Conservation (phyloP, 2,888 invertebrate species). For the Pseudeuparius sepicola region DNA sequence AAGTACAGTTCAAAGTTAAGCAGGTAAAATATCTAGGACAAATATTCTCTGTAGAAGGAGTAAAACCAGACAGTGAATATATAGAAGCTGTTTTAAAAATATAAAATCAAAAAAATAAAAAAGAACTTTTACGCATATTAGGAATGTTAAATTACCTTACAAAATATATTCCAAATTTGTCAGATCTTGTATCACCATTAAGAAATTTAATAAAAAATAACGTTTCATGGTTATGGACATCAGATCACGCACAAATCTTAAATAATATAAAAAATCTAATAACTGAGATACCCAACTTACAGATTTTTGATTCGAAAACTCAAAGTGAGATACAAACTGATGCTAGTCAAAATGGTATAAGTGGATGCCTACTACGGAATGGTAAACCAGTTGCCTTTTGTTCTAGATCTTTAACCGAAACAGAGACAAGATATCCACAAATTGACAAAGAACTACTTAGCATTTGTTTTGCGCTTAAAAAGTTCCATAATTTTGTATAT, state of each 20-base stretch:
- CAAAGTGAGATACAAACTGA: constrained; percentile 21
- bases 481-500: constrained; percentile 31
- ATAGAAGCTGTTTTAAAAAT: constrained; percentile 19
- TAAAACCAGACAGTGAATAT: constrained; percentile 20
- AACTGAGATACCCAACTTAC: constrained; percentile 17
- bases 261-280: constrained; percentile 23
- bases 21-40: constrained; percentile 26
- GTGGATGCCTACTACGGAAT: constrained; percentile 21
- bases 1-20: constrained; percentile 21
- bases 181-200: constrained; percentile 18
- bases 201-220: constrained; percentile 24
- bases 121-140: constrained; percentile 25
- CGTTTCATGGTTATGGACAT: constrained; percentile 20
- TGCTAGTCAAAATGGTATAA: constrained; percentile 21
- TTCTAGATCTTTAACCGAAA: constrained; percentile 25
- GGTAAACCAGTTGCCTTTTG: constrained; percentile 24
- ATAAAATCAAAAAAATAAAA: constrained; percentile 23
- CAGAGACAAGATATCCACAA: constrained; percentile 26
- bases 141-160: constrained; percentile 27
- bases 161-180: constrained; percentile 22
- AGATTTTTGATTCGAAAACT: constrained; percentile 21
- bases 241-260: constrained; percentile 19
- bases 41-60: constrained; percentile 18
- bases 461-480: constrained; percentile 27
- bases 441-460: constrained; percentile 28